A percentile compares a stretch with the other conserved stretches of the same genome.
Conservation (phyloP, 1,140 invertebrate genomes). For the Chironomus tepperi region DNA sequence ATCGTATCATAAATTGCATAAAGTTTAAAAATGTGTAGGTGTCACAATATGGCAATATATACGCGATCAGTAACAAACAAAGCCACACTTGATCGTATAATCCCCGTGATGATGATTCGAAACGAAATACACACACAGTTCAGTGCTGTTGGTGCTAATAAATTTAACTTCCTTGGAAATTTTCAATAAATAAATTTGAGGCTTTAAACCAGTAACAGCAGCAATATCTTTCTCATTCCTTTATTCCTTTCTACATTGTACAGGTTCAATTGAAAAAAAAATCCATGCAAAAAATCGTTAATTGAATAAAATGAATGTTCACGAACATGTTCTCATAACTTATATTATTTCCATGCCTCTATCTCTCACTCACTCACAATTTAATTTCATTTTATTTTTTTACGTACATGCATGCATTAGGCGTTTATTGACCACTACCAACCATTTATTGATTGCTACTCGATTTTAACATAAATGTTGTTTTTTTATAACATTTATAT, state of each 20-base stretch:
- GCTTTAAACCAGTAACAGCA: background rate
- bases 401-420: constrained; percentile 1
- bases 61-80: background rate
- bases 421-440: constrained; percentile 11
- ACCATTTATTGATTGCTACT: constrained; percentile 13
- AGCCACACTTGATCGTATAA: background rate
- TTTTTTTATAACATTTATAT: too few species aligned
- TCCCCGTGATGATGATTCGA: background rate
- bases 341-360: background rate
- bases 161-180: background rate
- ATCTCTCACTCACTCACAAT: background rate
- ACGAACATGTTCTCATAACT: constrained; percentile 12
- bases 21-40: background rate
- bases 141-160: background rate
- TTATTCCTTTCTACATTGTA: background rate
- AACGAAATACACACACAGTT: background rate
- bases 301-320: constrained; percentile 14
- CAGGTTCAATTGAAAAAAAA: background rate
- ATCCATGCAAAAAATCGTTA: constrained; percentile 2
- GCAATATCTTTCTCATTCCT: background rate
- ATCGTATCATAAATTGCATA: background rate
- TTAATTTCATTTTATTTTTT: constrained; percentile 10
- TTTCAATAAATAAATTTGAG: background rate
- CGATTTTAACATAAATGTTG: constrained; percentile 4
- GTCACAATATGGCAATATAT: background rate